These are phyloP conservation scores for Meandrina meandrites DNA, from an alignment of 92 coral and sea anemone species.

Conservation along the genomic window DNA sequence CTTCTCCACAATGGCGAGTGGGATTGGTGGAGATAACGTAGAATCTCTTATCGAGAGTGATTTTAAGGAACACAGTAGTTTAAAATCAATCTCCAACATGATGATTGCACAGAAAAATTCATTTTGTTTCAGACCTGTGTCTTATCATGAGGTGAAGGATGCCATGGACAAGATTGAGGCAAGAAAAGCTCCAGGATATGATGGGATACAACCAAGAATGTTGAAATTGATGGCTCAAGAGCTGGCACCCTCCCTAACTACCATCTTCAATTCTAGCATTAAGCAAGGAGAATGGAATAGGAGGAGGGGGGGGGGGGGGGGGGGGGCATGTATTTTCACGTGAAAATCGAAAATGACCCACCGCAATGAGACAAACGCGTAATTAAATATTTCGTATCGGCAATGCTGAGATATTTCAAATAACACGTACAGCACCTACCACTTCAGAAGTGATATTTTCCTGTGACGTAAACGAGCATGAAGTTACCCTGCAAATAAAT, in stretches of 20 bases:
- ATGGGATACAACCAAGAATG: conserved; percentile 34
- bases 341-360: too few species aligned
- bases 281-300: not conserved
- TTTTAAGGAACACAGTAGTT: conserved; percentile 36
- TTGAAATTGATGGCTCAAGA: conserved; percentile 41
- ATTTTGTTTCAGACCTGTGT: conserved; percentile 35
- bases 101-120: conserved; percentile 12
- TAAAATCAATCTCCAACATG: conserved; percentile 14
- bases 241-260: conserved; percentile 50
- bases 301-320: too few species aligned
- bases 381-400: too few species aligned
- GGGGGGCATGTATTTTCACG: too few species aligned
- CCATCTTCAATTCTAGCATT: conserved; percentile 4
- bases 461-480: too few species aligned
- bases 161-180: conserved; percentile 23
- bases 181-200: conserved; percentile 35
- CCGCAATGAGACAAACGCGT: too few species aligned
- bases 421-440: too few species aligned
- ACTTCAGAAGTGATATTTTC: too few species aligned
- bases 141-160: conserved; percentile 36
- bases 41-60: conserved; percentile 18
- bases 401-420: too few species aligned
- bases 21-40: conserved; percentile 42
- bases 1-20: conserved; percentile 42
- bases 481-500: too few species aligned